These are phyloP conservation scores for Mus pahari DNA, from an alignment of 2,113 vertebrate genomes.

Conservation along the genomic window DNA sequence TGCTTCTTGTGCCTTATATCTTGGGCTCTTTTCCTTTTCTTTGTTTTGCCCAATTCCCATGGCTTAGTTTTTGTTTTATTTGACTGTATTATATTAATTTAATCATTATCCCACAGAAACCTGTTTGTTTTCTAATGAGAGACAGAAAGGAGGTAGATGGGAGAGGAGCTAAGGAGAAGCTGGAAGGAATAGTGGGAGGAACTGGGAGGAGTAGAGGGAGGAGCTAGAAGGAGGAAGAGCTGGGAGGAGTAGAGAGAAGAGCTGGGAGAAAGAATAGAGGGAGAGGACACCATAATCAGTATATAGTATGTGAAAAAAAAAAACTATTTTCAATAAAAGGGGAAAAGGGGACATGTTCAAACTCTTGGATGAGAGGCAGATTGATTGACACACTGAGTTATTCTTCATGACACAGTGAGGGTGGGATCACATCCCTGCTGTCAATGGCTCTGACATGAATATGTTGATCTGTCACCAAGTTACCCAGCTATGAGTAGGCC, in stretches of 20 bases:
- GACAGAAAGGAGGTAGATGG: background rate
- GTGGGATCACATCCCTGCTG: background rate
- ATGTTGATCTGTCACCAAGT: background rate
- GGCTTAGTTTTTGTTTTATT: background rate
- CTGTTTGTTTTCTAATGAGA: background rate
- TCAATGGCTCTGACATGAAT: background rate
- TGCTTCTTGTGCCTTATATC: background rate
- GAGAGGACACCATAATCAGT: background rate
- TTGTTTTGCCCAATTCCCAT: background rate
- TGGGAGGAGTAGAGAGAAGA: background rate
- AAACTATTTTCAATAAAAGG: background rate
- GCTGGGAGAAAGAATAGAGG: background rate
- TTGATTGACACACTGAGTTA: accelerated
- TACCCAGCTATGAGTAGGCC: background rate
- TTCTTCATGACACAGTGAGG: background rate
- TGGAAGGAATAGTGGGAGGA: background rate
- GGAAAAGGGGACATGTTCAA: background rate
- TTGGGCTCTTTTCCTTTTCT: background rate
- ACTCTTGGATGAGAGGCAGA: background rate
- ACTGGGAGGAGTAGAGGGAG: background rate
- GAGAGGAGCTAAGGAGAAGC: background rate
- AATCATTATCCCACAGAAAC: background rate
- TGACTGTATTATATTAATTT: background rate
- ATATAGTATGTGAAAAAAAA: background rate
- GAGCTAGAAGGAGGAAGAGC: background rate